Evolutionary conservation across 2,113 vertebrate genomes (phyloP).

Genomic region (Carettochelys insculpta): DNA sequence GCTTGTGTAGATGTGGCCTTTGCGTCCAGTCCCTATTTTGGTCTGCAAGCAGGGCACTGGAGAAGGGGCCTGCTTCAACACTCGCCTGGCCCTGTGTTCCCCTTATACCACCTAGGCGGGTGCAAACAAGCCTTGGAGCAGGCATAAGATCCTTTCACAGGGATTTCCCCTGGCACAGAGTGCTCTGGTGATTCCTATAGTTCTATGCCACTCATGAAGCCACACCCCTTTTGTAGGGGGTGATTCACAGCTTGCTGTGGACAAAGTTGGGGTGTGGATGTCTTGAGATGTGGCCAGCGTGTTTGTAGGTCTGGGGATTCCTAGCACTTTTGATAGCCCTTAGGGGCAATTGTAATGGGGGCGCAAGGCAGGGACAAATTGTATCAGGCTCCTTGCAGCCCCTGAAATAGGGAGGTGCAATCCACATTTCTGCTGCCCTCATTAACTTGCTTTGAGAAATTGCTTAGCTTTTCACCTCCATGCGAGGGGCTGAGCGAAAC

Average conservation of each 20-base stretch:
- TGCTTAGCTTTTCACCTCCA: background rate
- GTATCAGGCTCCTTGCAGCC: background rate
- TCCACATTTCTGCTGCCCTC: background rate
- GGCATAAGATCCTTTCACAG: background rate
- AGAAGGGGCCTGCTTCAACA: background rate
- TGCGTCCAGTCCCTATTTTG: rapidly evolving
- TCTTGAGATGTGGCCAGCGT: background rate
- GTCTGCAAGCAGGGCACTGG: background rate
- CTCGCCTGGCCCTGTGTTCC: background rate
- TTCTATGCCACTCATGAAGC: background rate
- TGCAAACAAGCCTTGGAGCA: background rate
- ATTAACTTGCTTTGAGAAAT: background rate
- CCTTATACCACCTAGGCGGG: background rate
- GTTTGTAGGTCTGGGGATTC: background rate
- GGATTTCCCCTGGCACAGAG: background rate
- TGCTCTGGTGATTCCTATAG: background rate
- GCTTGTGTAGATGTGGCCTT: no score
- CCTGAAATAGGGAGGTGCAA: background rate
- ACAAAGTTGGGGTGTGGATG: background rate
- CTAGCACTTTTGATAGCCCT: background rate
- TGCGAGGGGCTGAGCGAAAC: background rate
- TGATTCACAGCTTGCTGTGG: background rate
- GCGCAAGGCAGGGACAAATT: background rate
- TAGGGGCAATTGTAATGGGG: background rate
- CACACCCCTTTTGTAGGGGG: background rate